Evolutionary conservation across 2,113 vertebrate genomes (phyloP).

Genomic region (Pongo abelii): DNA sequence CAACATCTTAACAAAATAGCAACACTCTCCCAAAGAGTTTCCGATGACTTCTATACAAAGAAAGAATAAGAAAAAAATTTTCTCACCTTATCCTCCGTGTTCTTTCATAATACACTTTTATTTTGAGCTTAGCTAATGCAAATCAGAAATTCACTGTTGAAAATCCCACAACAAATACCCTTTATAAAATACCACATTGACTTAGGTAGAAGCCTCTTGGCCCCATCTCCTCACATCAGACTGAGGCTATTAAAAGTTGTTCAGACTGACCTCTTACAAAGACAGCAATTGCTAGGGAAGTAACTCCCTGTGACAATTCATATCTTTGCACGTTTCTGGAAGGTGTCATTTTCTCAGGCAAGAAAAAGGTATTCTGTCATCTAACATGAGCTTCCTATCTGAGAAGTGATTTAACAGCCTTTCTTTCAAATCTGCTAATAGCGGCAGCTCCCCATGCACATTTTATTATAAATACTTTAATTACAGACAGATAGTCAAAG

Average conservation of each 20-base stretch:
- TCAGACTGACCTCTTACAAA: conserved; percentile 68
- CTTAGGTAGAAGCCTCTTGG: conserved; percentile 44
- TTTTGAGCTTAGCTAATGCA: conserved; percentile 64
- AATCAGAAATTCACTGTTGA: conserved; percentile 73
- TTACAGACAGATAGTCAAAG: neutral
- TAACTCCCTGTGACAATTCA: conserved; percentile 61
- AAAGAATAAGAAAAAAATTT: neutral
- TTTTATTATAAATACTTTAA: neutral
- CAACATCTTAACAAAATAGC: conserved; percentile 31
- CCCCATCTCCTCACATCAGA: conserved; percentile 45
- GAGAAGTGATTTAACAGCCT: conserved; percentile 18
- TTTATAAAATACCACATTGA: conserved; percentile 35
- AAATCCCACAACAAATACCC: conserved; percentile 44
- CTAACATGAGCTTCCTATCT: conserved; percentile 15
- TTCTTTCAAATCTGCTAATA: conserved; percentile 15
- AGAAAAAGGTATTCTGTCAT: conserved; percentile 66
- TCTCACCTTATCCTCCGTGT: conserved; percentile 52
- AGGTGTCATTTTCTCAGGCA: conserved; percentile 66
- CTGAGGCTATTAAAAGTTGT: conserved; percentile 67
- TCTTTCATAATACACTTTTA: conserved; percentile 55
- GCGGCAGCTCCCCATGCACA: neutral
- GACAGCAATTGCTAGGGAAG: conserved; percentile 58
- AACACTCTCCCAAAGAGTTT: neutral
- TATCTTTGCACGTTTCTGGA: conserved; percentile 36
- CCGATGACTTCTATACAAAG: neutral